Conservation (phyloP, 2,797 vertebrate species). For the Tapirus indicus region DNA sequence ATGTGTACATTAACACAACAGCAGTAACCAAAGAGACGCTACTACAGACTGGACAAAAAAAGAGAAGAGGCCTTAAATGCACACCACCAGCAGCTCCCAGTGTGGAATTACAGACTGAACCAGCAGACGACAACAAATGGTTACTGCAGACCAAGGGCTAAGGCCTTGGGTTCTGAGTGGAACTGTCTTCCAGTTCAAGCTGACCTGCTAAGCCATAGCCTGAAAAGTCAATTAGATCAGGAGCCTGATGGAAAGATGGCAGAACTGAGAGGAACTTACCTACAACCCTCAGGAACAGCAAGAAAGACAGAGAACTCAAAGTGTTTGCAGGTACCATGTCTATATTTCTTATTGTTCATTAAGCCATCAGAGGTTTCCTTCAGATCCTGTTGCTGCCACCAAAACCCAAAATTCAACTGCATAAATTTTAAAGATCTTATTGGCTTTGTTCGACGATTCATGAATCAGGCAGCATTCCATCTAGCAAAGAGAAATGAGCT, state of each 20-base stretch:
- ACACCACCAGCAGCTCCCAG: not conserved
- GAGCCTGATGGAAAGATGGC: not conserved
- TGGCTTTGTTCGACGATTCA: no score
- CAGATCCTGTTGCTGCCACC: not conserved
- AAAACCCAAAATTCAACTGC: not conserved
- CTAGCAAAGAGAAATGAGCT: not conserved
- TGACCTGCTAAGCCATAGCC: no score
- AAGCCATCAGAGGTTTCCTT: not conserved
- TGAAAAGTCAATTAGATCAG: not conserved
- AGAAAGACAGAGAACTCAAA: no score
- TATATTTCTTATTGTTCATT: no score
- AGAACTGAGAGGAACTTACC: not conserved
- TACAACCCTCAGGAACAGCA: no score
- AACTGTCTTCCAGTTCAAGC: not conserved
- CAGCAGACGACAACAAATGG: no score
- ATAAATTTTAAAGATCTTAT: no score
- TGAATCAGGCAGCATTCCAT: not conserved
- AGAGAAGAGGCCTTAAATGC: not conserved
- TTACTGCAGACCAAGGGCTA: no score
- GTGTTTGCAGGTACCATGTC: no score
- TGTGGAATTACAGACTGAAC: no score
- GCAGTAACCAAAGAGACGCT: not conserved
- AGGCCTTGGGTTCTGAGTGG: not conserved
- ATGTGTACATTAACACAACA: not conserved
- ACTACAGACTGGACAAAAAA: no score